Evolutionary conservation across 2,888 invertebrate species (phyloP), one percentile per base, ranked within the genome.

Genomic region (Pandemis cinnamomeana): DNA sequence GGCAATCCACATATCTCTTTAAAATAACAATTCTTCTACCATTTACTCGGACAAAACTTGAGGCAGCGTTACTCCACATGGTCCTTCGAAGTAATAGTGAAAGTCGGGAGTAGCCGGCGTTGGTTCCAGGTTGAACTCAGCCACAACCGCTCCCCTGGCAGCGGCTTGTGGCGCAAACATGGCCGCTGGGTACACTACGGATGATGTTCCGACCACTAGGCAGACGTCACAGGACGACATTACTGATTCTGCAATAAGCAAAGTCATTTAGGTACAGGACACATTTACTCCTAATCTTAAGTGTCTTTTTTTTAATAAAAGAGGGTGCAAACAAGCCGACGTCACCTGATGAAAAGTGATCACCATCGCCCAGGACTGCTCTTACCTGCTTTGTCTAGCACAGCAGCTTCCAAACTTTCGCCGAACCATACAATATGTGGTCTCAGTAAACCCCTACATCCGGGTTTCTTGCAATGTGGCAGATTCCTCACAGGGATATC

Each of bases 381-480:
- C n/a, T 85, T 90, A 96, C 97, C 93, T 77, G 97, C 95, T 88
- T 93, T 92, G 1, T 93, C 83, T 58, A 98, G 84, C 20, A 97
- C 95, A 69, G 91, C 86, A 1, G 91, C 81, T 77, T 97, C 95
- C 71, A 98, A 92, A 79, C 91, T 95, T 92, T 98, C 98, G 5
- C 98, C 98, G 92, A 98, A 98, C 98, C 98, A 98, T 8, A 98
- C 96, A 77, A 98, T 97, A 83, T 97, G 95, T 0, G 98, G 98
- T 71, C 98, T 92, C 11, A 97, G 87, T 58, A 98, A 88, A 0
- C 96, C 96, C 27, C 92, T 91, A 85, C 98, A 98, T 10, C 80
- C 80, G 5, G 84, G 64, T 73, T 95, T 95, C 78, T 92, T 93
- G 86, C 98, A 98, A 79, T 95, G 95, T 7, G 98, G 98, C 64